A percentile compares a stretch with the other conserved stretches of the same genome.
These are phyloP conservation scores for Cichladusa arquata DNA, from an alignment of 2,113 vertebrate species.

Conservation along the genomic window DNA sequence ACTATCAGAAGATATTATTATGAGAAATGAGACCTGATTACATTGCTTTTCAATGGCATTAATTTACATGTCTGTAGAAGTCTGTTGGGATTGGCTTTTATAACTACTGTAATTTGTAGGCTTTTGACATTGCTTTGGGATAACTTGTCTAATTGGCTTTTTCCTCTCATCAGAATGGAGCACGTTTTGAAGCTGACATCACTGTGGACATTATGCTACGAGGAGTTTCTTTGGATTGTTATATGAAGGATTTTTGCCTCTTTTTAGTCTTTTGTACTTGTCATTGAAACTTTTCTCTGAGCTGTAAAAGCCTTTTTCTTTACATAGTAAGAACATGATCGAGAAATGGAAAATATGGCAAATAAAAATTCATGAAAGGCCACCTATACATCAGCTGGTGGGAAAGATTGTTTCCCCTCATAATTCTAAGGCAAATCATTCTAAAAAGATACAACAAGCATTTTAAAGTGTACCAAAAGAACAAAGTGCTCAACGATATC, in stretches of 20 bases:
- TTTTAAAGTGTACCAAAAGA: not conserved
- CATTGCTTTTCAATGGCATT: slow-evolving; percentile 74
- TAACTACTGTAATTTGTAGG: slow-evolving; percentile 62
- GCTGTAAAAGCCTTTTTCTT: not conserved
- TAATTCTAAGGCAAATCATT: not conserved
- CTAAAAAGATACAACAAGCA: not conserved
- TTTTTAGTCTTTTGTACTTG: slow-evolving; percentile 54
- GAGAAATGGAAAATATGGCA: not conserved
- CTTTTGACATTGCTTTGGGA: slow-evolving; percentile 72
- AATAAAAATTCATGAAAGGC: slow-evolving; percentile 42
- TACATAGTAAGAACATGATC: not conserved
- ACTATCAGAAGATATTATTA: slow-evolving; percentile 71
- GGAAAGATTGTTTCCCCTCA: not conserved
- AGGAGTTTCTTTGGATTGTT: slow-evolving; percentile 56
- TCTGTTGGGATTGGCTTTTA: slow-evolving; percentile 71
- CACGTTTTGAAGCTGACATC: slow-evolving; percentile 64
- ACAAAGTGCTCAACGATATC: not conserved
- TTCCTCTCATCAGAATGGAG: slow-evolving; percentile 60
- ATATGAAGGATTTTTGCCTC: slow-evolving; percentile 31
- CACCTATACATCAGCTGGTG: not conserved
- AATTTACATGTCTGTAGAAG: slow-evolving; percentile 79
- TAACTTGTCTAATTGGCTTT: slow-evolving; percentile 64
- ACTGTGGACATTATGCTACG: slow-evolving; percentile 31
- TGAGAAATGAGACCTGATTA: slow-evolving; percentile 78
- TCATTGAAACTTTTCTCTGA: slow-evolving; percentile 50